Percentiles rank a stretch among this genome's conserved stretches.
These are phyloP conservation scores for Aphelinus atriplicis DNA, from an alignment of 1,140 invertebrate species.

Conservation along the genomic window DNA sequence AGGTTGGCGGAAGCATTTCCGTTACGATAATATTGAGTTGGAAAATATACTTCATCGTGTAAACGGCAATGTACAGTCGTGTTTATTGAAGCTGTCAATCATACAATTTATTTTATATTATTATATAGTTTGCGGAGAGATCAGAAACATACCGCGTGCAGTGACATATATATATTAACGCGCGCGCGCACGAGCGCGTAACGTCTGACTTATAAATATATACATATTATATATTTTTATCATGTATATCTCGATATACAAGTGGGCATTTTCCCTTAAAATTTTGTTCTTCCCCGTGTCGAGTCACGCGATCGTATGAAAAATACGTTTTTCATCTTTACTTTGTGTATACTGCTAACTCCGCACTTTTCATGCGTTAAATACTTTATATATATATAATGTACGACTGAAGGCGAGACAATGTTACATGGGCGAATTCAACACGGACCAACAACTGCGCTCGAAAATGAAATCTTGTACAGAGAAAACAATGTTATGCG, in stretches of 20 bases:
- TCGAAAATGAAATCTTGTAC: constrained; percentile 23
- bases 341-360: too few species aligned
- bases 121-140: constrained; percentile 9
- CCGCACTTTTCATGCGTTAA: too few species aligned
- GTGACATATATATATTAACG: constrained; percentile 15
- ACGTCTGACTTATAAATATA: not conserved
- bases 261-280: not conserved
- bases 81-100: constrained; percentile 37
- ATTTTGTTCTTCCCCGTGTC: not conserved
- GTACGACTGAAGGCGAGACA: not conserved
- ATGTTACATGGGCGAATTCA: not conserved
- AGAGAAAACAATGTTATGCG: constrained; percentile 13
- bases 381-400: too few species aligned
- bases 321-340: not conserved
- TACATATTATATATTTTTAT: not conserved
- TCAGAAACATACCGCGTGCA: not conserved
- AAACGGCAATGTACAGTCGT: constrained; percentile 26
- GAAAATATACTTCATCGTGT: constrained; percentile 7
- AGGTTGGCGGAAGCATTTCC: not conserved
- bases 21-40: not conserved
- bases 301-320: not conserved
- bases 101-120: constrained; percentile 1
- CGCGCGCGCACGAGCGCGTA: not conserved
- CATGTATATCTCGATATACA: not conserved
- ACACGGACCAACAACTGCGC: not conserved